Evolutionary conservation across 2,797 vertebrate species (phyloP), one percentile per base, ranked within the genome.

Genomic region (Delichon dasypus): DNA sequence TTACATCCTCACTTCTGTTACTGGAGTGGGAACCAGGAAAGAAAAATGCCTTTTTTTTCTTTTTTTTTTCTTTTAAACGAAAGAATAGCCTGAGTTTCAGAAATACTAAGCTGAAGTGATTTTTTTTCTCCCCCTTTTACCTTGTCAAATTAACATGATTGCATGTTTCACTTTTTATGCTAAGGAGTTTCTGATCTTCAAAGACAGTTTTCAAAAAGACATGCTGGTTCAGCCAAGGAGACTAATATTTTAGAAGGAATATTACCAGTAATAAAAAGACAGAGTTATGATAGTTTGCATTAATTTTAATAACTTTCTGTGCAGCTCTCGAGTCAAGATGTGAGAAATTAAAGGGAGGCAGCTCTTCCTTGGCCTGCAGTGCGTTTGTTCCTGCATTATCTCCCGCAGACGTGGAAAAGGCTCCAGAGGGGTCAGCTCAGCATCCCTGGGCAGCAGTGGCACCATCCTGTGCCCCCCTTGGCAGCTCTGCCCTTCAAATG

Each of bases 291-390:
- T 97, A 94, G 93, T 94, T 96, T 94, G 90, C 95, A 97, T 97
- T 97, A 96, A 96, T 97, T 98, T 97, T 97, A 97, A 97, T 97
- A 97, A 94, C 91, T 96, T 97, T 89, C 92, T 88, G 83, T 94
- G 74, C 32, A 78, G 94, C 78, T 91, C 82, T 95, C n/a, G 89
- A 97, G 78, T 95, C 57, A 91, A 89, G 81, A 96, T 96, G 85
- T 96, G 93, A 91, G 96, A 88, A 97, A 80, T 96, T 66, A 93
- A 95, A 95, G 84, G 95, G 88, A 95, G 96, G 36, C 34, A 13
- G 65, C 76, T 96, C 91, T 93, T 51, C 66, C 94, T 95, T 94
- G 13, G 54, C 88, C 95, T 91, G 61, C 67, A 40, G 73, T 65
- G 61, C 84, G 11, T 96, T 94, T 96, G 34, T 78, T 55, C 53